A percentile compares a stretch with the other conserved stretches of the same genome.
Evolutionary conservation across 2,113 vertebrate species (phyloP).

Genomic region (Erythrocercus mccallii): DNA sequence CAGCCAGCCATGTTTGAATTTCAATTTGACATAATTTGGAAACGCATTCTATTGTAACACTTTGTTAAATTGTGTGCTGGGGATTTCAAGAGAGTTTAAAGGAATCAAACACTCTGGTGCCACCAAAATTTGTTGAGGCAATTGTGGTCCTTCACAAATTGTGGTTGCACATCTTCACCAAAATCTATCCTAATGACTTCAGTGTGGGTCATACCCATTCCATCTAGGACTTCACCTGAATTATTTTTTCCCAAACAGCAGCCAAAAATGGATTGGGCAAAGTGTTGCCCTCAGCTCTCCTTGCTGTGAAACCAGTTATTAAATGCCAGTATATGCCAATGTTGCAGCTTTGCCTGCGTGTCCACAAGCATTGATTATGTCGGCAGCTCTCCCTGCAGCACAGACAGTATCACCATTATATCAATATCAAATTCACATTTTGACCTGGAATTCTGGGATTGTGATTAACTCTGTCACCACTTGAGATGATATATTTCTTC

Average conservation of each 20-base stretch:
- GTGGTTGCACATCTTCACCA: not conserved
- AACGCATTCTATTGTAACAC: not conserved
- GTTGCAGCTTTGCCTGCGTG: not conserved
- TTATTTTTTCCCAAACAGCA: not conserved
- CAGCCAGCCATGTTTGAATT: conserved; percentile 28
- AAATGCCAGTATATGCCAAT: not conserved
- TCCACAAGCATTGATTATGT: not conserved
- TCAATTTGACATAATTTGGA: conserved; percentile 36
- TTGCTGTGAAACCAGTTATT: not conserved
- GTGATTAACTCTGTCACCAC: not conserved
- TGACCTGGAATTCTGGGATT: not conserved
- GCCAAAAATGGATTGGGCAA: not conserved
- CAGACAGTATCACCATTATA: not conserved
- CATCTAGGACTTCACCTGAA: not conserved
- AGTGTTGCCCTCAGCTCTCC: not conserved
- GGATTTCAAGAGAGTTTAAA: not conserved
- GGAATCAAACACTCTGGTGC: not conserved
- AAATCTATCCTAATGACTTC: not conserved
- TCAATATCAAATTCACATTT: not conserved
- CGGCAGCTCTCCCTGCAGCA: not conserved
- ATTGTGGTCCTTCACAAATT: not conserved
- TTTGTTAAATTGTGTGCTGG: not conserved
- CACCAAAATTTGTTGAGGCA: not conserved
- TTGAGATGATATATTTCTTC: not conserved
- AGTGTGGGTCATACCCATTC: not conserved